Evolutionary conservation across 1,140 invertebrate species (phyloP).

Genomic region (Sitobion miscanthi): DNA sequence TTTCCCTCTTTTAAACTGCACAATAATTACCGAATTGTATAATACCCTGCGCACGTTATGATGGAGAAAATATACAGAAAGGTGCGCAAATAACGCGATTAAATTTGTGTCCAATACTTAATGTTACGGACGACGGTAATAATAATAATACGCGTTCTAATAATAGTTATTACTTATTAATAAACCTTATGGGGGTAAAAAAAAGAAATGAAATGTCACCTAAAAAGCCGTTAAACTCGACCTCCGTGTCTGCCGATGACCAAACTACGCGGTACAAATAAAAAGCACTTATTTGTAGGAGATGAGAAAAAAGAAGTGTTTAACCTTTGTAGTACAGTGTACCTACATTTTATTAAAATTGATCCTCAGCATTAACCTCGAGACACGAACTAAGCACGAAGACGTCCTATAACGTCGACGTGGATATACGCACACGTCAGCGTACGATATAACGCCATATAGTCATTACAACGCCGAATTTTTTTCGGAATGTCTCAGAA

Average conservation of each 20-base stretch:
- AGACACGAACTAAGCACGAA: not conserved
- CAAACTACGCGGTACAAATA: not conserved
- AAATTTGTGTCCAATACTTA: not conserved
- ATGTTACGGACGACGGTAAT: not conserved
- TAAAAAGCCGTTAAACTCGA: not conserved
- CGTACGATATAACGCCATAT: not conserved
- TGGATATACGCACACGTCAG: not conserved
- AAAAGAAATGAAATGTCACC: not conserved
- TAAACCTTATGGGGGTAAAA: not conserved
- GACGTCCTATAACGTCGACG: not conserved
- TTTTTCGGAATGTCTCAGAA: not conserved
- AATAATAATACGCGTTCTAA: not conserved
- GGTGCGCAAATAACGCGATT: not conserved
- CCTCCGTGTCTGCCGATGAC: not conserved
- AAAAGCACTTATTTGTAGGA: not conserved
- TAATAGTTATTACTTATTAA: not conserved
- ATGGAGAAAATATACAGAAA: not conserved
- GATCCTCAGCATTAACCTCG: not conserved
- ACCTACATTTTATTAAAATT: not conserved
- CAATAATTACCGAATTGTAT: not conserved
- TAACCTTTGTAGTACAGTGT: not conserved
- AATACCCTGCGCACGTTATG: not conserved
- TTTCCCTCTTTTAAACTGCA: not conserved
- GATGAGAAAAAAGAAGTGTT: not conserved
- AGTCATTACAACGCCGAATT: not conserved